phyloP scores from a whole-genome alignment of 2,797 vertebrate species.

The Rhinella marina region DNA sequence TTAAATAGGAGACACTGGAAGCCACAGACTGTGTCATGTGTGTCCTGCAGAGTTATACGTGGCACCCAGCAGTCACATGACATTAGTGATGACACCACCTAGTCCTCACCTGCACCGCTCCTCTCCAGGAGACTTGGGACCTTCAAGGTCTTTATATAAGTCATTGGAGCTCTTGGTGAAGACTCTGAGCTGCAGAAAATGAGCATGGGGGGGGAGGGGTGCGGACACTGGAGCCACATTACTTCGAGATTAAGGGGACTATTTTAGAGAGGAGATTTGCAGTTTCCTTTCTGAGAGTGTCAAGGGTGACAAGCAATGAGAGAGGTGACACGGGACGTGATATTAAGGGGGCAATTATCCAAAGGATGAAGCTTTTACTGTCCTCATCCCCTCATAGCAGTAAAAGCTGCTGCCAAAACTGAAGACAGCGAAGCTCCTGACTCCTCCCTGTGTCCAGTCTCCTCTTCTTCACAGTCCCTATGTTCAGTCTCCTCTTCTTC shows the following conservation, averaged over 20 bases:
- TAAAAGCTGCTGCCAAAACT: background rate
- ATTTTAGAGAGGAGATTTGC: slow-evolving; percentile 50
- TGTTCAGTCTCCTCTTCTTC: too few relatives aligned
- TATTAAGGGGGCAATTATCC: slow-evolving; percentile 4
- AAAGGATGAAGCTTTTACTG: background rate
- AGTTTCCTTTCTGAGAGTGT: slow-evolving; percentile 53
- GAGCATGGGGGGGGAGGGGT: background rate
- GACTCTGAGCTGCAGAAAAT: background rate
- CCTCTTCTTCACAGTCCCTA: too few relatives aligned
- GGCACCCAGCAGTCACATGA: background rate
- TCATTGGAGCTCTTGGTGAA: background rate
- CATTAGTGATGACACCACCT: background rate
- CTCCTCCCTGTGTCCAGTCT: background rate
- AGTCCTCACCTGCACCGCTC: background rate
- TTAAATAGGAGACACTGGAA: too few relatives aligned
- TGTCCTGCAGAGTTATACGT: too few relatives aligned
- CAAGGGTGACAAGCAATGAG: slow-evolving; percentile 4
- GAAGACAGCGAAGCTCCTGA: background rate
- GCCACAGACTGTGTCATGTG: too few relatives aligned
- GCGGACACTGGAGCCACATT: slow-evolving; percentile 5
- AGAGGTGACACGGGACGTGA: slow-evolving; percentile 29
- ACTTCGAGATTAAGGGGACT: slow-evolving; percentile 43
- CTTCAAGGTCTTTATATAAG: background rate
- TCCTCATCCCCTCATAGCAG: background rate
- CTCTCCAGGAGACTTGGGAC: background rate